Percentiles rank a stretch among this genome's conserved stretches.
phyloP scores from a whole-genome alignment of 2,888 invertebrate genomes.

The Teinopalpus imperialis region DNA sequence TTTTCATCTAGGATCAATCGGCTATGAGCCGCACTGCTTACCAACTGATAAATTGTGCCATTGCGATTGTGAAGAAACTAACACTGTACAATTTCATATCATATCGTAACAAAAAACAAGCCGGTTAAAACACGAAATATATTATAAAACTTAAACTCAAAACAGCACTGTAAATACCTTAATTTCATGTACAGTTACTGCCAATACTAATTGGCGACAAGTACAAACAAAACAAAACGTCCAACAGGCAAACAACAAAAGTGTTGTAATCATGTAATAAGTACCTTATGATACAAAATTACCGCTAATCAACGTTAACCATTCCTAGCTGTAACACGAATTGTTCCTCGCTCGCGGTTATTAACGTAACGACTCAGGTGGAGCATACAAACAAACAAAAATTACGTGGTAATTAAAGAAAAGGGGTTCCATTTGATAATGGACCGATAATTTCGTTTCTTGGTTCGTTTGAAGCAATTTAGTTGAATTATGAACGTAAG shows the following conservation, averaged over 20 bases:
- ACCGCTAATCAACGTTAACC: slow-evolving; percentile 67
- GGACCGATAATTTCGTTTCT: slow-evolving; percentile 67
- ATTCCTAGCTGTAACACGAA: slow-evolving; percentile 55
- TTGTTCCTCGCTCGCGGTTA: slow-evolving; percentile 59
- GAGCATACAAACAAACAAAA: slow-evolving; percentile 73
- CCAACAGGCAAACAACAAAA: slow-evolving; percentile 45
- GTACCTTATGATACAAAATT: slow-evolving; percentile 57
- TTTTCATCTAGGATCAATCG: no score
- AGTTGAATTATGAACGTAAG: slow-evolving; percentile 67
- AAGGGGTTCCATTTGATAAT: slow-evolving; percentile 77
- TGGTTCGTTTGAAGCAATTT: slow-evolving; percentile 63
- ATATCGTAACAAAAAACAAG: no score
- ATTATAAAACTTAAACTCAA: no score
- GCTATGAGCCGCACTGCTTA: no score
- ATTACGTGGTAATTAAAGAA: slow-evolving; percentile 75
- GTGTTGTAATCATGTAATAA: slow-evolving; percentile 57
- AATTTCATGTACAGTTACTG: no score
- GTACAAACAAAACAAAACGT: slow-evolving; percentile 27
- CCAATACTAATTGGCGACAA: slow-evolving; percentile 15
- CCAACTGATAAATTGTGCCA: no score
- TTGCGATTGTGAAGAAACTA: no score
- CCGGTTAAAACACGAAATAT: no score
- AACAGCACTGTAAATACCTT: no score
- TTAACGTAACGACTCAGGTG: slow-evolving; percentile 68
- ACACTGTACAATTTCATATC: no score